Conservation (phyloP, 1,140 invertebrate genomes). For the Lysiphlebus fabarum region DNA sequence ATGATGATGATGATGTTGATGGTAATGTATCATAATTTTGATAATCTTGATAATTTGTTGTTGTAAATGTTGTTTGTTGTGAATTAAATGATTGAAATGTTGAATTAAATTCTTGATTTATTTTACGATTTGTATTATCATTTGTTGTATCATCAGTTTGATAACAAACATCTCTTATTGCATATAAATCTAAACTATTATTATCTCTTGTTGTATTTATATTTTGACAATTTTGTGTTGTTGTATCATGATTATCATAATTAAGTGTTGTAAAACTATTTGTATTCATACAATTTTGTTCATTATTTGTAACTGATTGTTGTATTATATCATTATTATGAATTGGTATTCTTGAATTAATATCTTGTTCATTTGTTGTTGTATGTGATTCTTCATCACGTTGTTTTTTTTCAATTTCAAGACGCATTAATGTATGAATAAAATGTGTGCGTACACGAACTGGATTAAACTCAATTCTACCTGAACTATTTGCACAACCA, state of each 20-base stretch:
- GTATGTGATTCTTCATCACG: slow-evolving; percentile 40
- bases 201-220: slow-evolving; percentile 57
- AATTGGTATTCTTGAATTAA: slow-evolving; percentile 20
- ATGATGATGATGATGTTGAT: slow-evolving; percentile 43
- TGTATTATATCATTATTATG: slow-evolving; percentile 42
- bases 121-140: slow-evolving; percentile 45
- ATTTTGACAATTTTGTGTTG: slow-evolving; percentile 29
- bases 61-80: slow-evolving; percentile 27
- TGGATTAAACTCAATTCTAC: slow-evolving; percentile 94
- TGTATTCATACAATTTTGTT: slow-evolving; percentile 58
- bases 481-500: slow-evolving; percentile 88
- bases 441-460: slow-evolving; percentile 95
- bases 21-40: slow-evolving; percentile 42
- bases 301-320: slow-evolving; percentile 42
- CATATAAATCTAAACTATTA: slow-evolving; percentile 65
- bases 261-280: slow-evolving; percentile 67
- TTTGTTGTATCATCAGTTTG: slow-evolving; percentile 55
- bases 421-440: slow-evolving; percentile 92
- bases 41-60: slow-evolving; percentile 37
- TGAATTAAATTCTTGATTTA: slow-evolving; percentile 45
- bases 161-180: slow-evolving; percentile 67
- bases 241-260: slow-evolving; percentile 49
- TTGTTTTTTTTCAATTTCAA: slow-evolving; percentile 86
- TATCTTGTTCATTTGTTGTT: slow-evolving; percentile 27
- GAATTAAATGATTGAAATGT: slow-evolving; percentile 44